These are phyloP conservation scores for Bovichtus diacanthus DNA, from an alignment of 2,797 vertebrate species.

Conservation along the genomic window DNA sequence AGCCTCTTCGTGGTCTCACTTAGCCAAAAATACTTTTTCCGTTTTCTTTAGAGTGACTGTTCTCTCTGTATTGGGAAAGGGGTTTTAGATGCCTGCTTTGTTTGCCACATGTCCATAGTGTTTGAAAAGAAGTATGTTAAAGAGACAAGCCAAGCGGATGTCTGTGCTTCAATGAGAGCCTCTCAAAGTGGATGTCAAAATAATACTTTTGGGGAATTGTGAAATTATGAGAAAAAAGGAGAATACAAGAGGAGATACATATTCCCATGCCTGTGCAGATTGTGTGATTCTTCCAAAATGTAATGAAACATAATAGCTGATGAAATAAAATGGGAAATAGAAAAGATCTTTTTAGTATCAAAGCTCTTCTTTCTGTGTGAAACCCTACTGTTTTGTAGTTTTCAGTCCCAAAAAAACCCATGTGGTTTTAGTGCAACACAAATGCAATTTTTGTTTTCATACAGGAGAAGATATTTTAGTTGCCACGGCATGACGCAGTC, in stretches of 20 bases:
- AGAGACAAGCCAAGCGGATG: not conserved
- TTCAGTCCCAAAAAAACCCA: constrained; percentile 1
- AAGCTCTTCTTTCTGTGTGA: not conserved
- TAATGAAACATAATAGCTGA: not conserved
- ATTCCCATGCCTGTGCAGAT: not conserved
- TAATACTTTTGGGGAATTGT: not conserved
- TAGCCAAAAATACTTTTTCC: constrained; percentile 17
- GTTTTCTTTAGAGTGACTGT: not conserved
- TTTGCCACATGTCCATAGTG: constrained; percentile 30
- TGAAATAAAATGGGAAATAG: not conserved
- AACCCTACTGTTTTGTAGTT: not conserved
- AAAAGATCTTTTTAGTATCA: not conserved
- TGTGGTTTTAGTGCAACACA: not conserved
- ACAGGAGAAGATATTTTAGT: not conserved
- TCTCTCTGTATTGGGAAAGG: not conserved
- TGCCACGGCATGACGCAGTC: not conserved
- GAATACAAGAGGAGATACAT: too few species aligned
- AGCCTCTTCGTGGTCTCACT: constrained; percentile 36
- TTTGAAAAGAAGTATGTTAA: constrained; percentile 1
- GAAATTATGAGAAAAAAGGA: constrained; percentile 12
- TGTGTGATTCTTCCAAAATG: not conserved
- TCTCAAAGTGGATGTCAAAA: not conserved
- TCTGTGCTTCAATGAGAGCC: not conserved
- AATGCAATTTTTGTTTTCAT: not conserved
- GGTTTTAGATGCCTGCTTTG: not conserved